These are phyloP conservation scores for Plodia interpunctella DNA, from an alignment of 1,140 invertebrate species.

Conservation along the genomic window DNA sequence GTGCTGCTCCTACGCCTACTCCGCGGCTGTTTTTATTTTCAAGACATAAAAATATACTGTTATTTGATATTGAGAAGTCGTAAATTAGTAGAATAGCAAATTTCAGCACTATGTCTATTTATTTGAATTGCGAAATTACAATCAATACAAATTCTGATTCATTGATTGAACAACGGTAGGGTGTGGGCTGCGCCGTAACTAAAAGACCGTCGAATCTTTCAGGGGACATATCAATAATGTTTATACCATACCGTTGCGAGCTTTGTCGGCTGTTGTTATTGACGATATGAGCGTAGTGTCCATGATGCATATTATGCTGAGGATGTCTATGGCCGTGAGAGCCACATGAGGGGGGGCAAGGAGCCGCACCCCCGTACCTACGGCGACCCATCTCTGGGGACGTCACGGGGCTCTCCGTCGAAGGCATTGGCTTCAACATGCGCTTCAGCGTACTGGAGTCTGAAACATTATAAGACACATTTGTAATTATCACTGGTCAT, in stretches of 20 bases:
- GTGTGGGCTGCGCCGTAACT: too few relatives aligned
- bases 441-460: slow-evolving; percentile 94
- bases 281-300: slow-evolving; percentile 63
- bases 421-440: slow-evolving; percentile 95
- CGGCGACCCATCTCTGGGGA: slow-evolving; percentile 91
- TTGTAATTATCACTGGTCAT: too few relatives aligned
- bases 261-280: slow-evolving; percentile 64
- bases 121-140: too few relatives aligned
- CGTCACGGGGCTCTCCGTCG: slow-evolving; percentile 90
- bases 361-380: slow-evolving; percentile 77
- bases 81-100: too few relatives aligned
- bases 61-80: too few relatives aligned
- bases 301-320: slow-evolving; percentile 65
- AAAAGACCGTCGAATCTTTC: too few relatives aligned
- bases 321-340: slow-evolving; percentile 71
- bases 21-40: slow-evolving; percentile 59
- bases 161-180: too few relatives aligned
- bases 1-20: slow-evolving; percentile 63
- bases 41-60: too few relatives aligned
- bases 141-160: too few relatives aligned
- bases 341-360: slow-evolving; percentile 69
- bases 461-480: slow-evolving; percentile 29
- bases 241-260: slow-evolving; percentile 55
- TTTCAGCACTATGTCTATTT: too few relatives aligned
- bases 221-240: too few relatives aligned